phyloP scores from a whole-genome alignment of 2,113 vertebrate genomes.

The Tautogolabrus adspersus region DNA sequence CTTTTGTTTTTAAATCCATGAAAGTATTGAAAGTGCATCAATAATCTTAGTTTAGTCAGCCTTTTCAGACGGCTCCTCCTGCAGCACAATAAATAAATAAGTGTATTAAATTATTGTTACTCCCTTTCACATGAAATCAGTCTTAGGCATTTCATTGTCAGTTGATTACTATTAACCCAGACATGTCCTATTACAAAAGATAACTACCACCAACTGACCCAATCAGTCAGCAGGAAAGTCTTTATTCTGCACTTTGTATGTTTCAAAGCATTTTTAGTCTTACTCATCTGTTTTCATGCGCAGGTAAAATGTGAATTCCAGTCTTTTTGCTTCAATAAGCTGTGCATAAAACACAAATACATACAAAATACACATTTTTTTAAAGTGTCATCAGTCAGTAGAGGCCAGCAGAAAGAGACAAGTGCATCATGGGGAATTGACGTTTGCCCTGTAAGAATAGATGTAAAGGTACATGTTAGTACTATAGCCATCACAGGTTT shows the following conservation, averaged over 20 bases:
- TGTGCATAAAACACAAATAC: slow-evolving; percentile 19
- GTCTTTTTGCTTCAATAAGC: slow-evolving; percentile 41
- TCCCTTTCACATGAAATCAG: too few relatives aligned
- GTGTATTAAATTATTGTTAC: too few relatives aligned
- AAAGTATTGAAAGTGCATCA: too few relatives aligned
- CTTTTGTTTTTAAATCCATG: too few relatives aligned
- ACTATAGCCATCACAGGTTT: slow-evolving; percentile 1
- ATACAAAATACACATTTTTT: slow-evolving; percentile 45
- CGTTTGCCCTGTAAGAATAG: slow-evolving; percentile 78
- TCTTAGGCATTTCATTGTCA: too few relatives aligned
- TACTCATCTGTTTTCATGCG: slow-evolving; percentile 10
- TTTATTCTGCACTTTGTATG: slow-evolving; percentile 47
- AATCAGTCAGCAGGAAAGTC: slow-evolving; percentile 32
- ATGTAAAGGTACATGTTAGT: slow-evolving; percentile 63
- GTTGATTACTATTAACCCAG: too few relatives aligned
- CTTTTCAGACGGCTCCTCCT: too few relatives aligned
- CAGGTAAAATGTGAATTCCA: slow-evolving; percentile 36
- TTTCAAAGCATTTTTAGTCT: slow-evolving; percentile 3
- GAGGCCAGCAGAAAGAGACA: slow-evolving; percentile 61
- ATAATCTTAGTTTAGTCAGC: too few relatives aligned
- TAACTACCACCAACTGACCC: slow-evolving; percentile 18
- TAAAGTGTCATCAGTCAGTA: slow-evolving; percentile 75
- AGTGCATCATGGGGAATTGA: slow-evolving; percentile 68
- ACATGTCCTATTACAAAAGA: too few relatives aligned
- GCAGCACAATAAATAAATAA: too few relatives aligned